Percentiles rank a stretch among this genome's conserved stretches.
Conservation (phyloP, 1,140 invertebrate genomes). For the Lordiphosa stackelbergi region DNA sequence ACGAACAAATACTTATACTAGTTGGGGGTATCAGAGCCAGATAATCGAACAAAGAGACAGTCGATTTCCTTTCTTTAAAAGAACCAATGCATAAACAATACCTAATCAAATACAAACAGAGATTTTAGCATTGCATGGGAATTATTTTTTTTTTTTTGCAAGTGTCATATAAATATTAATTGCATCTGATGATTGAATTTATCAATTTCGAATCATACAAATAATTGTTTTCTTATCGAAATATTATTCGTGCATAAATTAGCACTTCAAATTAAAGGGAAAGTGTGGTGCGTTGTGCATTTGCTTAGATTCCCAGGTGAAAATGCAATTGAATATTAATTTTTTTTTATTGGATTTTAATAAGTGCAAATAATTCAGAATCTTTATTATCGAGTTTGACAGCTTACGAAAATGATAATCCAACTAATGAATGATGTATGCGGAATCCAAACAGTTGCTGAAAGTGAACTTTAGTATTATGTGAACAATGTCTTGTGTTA, state of each 20-base stretch:
- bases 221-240: conserved; percentile 42
- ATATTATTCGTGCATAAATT: conserved; percentile 52
- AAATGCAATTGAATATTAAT: conserved; percentile 56
- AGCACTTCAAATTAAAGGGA: conserved; percentile 23
- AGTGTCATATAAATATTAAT: conserved; percentile 25
- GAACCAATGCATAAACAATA: conserved; percentile 7
- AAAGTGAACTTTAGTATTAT: not conserved
- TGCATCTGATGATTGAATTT: conserved; percentile 29
- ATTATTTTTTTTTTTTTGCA: conserved; percentile 1
- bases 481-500: not conserved
- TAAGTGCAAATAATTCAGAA: conserved; percentile 37
- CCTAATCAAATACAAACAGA: conserved; percentile 26
- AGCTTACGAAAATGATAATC: conserved; percentile 4
- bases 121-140: not conserved
- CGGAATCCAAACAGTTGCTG: not conserved
- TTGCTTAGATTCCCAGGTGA: conserved; percentile 34
- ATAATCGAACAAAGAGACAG: conserved; percentile 11
- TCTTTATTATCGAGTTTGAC: conserved; percentile 13
- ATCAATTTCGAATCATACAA: not conserved
- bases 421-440: too few relatives aligned
- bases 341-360: conserved; percentile 38
- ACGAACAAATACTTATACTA: too few relatives aligned
- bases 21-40: not conserved
- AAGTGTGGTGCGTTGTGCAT: conserved; percentile 22
- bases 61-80: not conserved